Conservation (phyloP, 2,797 vertebrate species). For the Rhynchotus rufescens region DNA sequence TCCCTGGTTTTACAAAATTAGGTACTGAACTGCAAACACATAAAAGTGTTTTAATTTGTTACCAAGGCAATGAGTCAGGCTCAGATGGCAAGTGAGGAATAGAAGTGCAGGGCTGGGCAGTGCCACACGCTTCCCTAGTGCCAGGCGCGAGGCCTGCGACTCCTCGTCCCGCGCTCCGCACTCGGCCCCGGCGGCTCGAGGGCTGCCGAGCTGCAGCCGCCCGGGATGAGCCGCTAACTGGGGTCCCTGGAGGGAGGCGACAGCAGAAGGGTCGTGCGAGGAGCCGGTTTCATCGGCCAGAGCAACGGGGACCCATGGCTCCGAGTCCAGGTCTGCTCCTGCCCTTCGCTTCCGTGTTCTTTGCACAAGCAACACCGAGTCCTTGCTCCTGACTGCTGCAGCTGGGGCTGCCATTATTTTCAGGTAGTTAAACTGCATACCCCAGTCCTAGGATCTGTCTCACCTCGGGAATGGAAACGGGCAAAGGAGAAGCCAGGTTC, state of each 20-base stretch:
- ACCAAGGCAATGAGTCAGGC: conserved; percentile 78
- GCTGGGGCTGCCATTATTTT: not conserved
- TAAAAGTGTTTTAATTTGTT: conserved; percentile 76
- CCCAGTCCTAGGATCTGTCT: fast-evolving
- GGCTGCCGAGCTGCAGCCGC: fast-evolving
- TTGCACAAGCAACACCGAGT: not conserved
- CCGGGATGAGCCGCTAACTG: not conserved
- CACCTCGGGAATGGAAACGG: not conserved
- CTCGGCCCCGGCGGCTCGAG: not conserved
- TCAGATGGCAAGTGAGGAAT: conserved; percentile 70
- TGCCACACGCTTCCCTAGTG: not conserved
- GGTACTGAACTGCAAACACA: conserved; percentile 45
- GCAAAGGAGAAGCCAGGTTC: not conserved
- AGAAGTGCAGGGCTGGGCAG: conserved; percentile 44
- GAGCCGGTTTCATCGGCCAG: not conserved
- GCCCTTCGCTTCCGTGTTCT: not conserved
- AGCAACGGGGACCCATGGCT: not conserved
- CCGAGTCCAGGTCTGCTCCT: not conserved
- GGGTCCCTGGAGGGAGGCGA: not conserved
- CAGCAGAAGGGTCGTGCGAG: not conserved
- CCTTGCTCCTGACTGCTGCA: not conserved
- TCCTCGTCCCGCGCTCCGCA: not conserved
- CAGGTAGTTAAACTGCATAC: not conserved
- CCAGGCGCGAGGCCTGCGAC: not conserved
- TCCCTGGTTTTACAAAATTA: conserved; percentile 66